phyloP scores from a whole-genome alignment of 2,113 vertebrate species.

The Cebus imitator region DNA sequence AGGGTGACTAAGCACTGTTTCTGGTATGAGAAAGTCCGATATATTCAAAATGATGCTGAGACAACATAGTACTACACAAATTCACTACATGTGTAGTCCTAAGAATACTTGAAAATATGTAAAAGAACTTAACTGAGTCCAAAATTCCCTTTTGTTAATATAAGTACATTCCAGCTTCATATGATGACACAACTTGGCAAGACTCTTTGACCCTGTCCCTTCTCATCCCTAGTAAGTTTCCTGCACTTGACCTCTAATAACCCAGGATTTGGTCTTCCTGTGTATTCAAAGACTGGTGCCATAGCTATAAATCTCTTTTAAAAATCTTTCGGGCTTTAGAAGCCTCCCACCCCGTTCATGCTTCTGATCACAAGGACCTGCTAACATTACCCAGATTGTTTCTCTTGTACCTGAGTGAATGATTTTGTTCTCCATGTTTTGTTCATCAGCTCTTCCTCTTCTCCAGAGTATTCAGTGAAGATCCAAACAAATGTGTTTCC shows the following conservation, averaged over 20 bases:
- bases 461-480: constrained; percentile 3
- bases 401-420: not conserved
- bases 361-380: not conserved
- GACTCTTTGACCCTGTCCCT: not conserved
- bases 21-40: not conserved
- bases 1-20: not conserved
- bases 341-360: not conserved
- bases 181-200: not conserved
- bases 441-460: not conserved
- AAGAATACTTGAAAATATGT: not conserved
- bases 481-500: constrained; percentile 7
- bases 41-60: not conserved
- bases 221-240: not conserved
- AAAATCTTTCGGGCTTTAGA: not conserved
- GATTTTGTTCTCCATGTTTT: not conserved
- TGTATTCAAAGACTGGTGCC: not conserved
- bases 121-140: not conserved
- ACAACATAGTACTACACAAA: not conserved
- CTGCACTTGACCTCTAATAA: not conserved
- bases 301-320: not conserved
- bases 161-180: not conserved
- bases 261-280: not conserved
- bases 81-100: not conserved
- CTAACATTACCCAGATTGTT: not conserved
- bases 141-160: not conserved